These are phyloP conservation scores for Anser cygnoides DNA, from an alignment of 2,113 vertebrate genomes.

Conservation along the genomic window DNA sequence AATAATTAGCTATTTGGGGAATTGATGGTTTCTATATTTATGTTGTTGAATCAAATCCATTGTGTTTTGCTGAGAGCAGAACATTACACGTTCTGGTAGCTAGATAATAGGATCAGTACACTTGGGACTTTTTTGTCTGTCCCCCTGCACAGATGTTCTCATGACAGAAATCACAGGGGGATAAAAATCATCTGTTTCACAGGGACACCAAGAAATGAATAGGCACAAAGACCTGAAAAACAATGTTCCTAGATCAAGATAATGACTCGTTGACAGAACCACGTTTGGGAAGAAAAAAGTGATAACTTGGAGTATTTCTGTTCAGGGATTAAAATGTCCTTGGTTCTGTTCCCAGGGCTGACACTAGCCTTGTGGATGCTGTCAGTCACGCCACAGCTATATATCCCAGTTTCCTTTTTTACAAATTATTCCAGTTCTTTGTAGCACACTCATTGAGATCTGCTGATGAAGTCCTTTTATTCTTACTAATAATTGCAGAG, in stretches of 20 bases:
- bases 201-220: background rate
- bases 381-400: constrained; percentile 20
- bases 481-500: constrained; percentile 32
- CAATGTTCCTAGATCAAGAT: constrained; percentile 8
- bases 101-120: constrained; percentile 38
- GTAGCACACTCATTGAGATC: constrained; percentile 28
- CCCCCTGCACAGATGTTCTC: constrained; percentile 36
- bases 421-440: constrained; percentile 30
- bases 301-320: background rate
- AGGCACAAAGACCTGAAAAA: constrained; percentile 32
- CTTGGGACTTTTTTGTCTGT: constrained; percentile 45
- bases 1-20: constrained; percentile 55
- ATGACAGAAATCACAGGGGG: constrained; percentile 13
- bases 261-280: constrained; percentile 14
- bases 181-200: constrained; percentile 52
- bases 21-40: constrained; percentile 55
- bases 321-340: constrained; percentile 41
- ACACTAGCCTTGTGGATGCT: constrained; percentile 24
- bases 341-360: constrained; percentile 47
- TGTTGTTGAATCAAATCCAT: constrained; percentile 23
- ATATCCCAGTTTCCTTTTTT: background rate
- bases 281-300: background rate
- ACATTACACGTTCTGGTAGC: constrained; percentile 45
- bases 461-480: constrained; percentile 56
- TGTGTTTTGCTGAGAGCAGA: constrained; percentile 50